These are phyloP conservation scores for Leptura quadrifasciata DNA, from an alignment of 2,888 invertebrate species.

Conservation along the genomic window DNA sequence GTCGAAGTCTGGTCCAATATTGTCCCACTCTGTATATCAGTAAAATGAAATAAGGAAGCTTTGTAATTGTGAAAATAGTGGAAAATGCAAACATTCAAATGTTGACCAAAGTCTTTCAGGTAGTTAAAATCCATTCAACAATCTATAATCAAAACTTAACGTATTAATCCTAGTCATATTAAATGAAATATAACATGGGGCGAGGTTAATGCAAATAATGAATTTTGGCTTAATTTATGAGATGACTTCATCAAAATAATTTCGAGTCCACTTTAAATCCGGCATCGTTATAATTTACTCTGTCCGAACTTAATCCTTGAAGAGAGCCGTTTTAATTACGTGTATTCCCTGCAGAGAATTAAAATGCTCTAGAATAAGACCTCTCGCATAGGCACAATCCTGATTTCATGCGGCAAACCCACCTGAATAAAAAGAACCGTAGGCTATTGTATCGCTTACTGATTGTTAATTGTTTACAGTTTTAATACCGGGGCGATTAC, in stretches of 20 bases:
- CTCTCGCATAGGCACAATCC: slow-evolving; percentile 50
- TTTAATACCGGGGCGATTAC: no score
- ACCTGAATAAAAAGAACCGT: slow-evolving; percentile 18
- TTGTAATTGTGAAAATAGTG: no score
- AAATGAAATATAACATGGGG: slow-evolving; percentile 29
- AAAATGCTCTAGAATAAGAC: slow-evolving; percentile 64
- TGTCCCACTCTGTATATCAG: no score
- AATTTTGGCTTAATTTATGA: slow-evolving; percentile 46
- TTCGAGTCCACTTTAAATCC: slow-evolving; percentile 67
- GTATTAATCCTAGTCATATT: slow-evolving; percentile 34
- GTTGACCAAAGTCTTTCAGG: no score
- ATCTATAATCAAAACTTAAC: slow-evolving; percentile 3
- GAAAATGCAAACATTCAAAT: no score
- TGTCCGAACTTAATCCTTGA: slow-evolving; percentile 70
- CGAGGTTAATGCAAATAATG: slow-evolving; percentile 37
- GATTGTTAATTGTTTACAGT: no score
- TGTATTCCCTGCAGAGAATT: slow-evolving; percentile 68
- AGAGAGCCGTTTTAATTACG: slow-evolving; percentile 72
- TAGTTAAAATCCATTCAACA: background rate
- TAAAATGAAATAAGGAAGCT: no score
- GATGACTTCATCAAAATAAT: slow-evolving; percentile 66
- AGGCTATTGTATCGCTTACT: background rate
- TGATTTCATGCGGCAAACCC: slow-evolving; percentile 21
- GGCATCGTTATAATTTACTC: slow-evolving; percentile 69
- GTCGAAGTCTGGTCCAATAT: no score